A percentile compares a stretch with the other conserved stretches of the same genome.
Evolutionary conservation across 2,888 invertebrate genomes (phyloP).

Genomic region (Cryptops parisi): DNA sequence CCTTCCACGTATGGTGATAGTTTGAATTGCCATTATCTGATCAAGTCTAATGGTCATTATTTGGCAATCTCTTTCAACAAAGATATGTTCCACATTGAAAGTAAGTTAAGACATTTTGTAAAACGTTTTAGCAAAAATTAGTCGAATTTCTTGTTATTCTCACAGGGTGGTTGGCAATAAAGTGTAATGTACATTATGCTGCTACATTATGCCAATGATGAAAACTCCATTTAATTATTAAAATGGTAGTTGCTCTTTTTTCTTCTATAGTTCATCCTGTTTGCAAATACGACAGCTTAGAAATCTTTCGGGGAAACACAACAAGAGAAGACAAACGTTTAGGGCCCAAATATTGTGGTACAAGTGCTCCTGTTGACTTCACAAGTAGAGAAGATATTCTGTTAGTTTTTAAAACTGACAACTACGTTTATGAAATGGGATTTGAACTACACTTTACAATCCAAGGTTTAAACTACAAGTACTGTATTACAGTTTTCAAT

Average conservation of each 20-base stretch:
- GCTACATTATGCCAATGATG: too few species aligned
- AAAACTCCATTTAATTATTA: too few species aligned
- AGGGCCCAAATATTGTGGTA: conserved; percentile 23
- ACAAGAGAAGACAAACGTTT: conserved; percentile 18
- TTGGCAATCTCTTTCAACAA: conserved; percentile 26
- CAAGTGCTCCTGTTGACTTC: conserved; percentile 20
- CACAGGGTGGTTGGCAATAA: too few species aligned
- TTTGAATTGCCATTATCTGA: conserved; percentile 28
- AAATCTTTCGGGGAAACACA: conserved; percentile 23
- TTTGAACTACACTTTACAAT: conserved; percentile 25
- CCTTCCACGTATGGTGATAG: conserved; percentile 27
- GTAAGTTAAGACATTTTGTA: too few species aligned
- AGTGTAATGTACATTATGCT: too few species aligned
- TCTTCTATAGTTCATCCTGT: conserved; percentile 14
- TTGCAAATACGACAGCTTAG: conserved; percentile 27
- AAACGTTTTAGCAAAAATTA: too few species aligned
- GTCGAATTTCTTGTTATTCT: too few species aligned
- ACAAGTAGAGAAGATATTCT: conserved; percentile 17
- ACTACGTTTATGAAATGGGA: conserved; percentile 22
- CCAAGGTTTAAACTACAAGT: conserved; percentile 17
- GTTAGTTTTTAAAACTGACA: conserved; percentile 23
- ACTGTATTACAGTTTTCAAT: background rate
- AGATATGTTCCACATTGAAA: conserved; percentile 30
- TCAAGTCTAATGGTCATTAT: conserved; percentile 24
- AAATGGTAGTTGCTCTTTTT: too few species aligned